Conservation (phyloP, 1,140 invertebrate species). For the Limonius californicus region DNA sequence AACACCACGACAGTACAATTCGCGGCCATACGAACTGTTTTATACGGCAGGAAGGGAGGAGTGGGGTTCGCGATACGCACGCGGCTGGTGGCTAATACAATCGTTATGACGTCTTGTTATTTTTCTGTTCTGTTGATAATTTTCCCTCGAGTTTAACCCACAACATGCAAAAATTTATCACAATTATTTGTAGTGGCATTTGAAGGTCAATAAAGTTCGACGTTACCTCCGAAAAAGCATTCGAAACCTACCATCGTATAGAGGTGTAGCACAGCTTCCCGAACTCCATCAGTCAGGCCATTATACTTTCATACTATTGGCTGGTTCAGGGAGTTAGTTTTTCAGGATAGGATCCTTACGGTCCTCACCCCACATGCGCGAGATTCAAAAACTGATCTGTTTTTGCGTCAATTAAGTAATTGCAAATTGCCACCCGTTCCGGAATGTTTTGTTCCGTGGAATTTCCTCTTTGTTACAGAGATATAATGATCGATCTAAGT, state of each 20-base stretch:
- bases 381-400: not conserved
- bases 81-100: not conserved
- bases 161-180: too few relatives aligned
- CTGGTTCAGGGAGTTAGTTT: not conserved
- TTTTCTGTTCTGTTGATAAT: conserved; percentile 16
- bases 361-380: conserved; percentile 5
- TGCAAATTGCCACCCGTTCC: too few relatives aligned
- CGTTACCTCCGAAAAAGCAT: not conserved
- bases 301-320: conserved; percentile 31
- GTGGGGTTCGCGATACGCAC: conserved; percentile 22
- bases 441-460: too few relatives aligned
- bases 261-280: conserved; percentile 4
- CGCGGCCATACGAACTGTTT: conserved; percentile 19
- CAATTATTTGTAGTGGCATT: too few relatives aligned
- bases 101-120: conserved; percentile 18
- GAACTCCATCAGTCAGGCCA: conserved; percentile 32
- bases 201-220: too few relatives aligned
- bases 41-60: conserved; percentile 25
- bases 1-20: not conserved
- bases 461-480: too few relatives aligned
- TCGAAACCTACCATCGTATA: not conserved
- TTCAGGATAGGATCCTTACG: not conserved
- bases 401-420: too few relatives aligned
- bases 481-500: too few relatives aligned
- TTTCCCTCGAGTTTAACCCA: too few relatives aligned